These are phyloP conservation scores for Pomatostomus ruficeps DNA, from an alignment of 2,113 vertebrate species.

Conservation along the genomic window DNA sequence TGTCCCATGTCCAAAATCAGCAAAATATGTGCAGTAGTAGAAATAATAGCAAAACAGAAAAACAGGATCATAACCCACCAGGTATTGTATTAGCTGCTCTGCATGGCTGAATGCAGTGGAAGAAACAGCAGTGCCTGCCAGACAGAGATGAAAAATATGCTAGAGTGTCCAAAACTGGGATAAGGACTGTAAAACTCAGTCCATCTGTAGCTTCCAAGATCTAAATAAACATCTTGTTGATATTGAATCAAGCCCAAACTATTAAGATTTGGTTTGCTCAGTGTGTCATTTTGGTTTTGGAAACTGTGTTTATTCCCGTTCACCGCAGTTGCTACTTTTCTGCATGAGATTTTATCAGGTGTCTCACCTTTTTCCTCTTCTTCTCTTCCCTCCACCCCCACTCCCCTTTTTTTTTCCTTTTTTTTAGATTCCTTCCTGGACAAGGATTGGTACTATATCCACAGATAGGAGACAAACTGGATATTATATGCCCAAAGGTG, in stretches of 20 bases:
- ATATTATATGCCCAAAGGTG: slow-evolving; percentile 98
- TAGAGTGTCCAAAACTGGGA: background rate
- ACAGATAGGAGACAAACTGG: slow-evolving; percentile 98
- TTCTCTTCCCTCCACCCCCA: background rate
- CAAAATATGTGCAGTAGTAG: background rate
- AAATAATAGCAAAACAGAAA: background rate
- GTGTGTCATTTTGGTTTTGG: slow-evolving; percentile 12
- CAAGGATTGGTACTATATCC: slow-evolving; percentile 97
- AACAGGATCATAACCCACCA: background rate
- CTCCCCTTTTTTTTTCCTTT: background rate
- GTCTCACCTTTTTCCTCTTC: background rate
- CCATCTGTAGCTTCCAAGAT: background rate
- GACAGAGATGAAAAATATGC: background rate
- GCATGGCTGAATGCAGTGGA: background rate
- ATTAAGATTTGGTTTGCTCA: background rate
- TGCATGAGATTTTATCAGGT: background rate
- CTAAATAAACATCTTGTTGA: background rate
- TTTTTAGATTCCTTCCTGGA: slow-evolving; percentile 89
- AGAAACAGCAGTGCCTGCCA: background rate
- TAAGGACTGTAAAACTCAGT: background rate
- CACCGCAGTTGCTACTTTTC: background rate
- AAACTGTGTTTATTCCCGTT: background rate
- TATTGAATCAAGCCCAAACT: background rate
- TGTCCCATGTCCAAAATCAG: background rate
- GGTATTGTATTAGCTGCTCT: background rate